Base-by-base conservation (phyloP, 2,888 invertebrate species). In the Embidobia sp. region DNA sequence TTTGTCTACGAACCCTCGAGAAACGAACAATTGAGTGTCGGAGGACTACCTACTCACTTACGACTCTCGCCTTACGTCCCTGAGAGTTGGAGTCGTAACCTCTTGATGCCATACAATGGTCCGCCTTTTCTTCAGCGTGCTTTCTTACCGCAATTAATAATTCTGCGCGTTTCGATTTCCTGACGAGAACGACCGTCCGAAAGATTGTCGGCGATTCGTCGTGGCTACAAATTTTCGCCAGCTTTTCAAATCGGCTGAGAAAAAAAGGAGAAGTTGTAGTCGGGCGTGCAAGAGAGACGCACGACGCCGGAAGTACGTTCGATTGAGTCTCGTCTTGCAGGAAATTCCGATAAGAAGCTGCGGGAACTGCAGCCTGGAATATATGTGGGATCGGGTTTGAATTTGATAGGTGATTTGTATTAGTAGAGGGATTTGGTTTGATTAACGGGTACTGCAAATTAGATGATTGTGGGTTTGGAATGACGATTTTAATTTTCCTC, bases 11-110 rank as follows among this genome's bases (percentile, higher is more conserved):
- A 81, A 82, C 80, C 82, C 83, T 82, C 81, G 80, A 82, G 82
- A 70, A 78, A 76, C 79, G 84, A 84, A 85, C 83, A 85, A 85
- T 85, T 84, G 85, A 85, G 81, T 82, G 79, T 72, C 80, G 80
- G 80, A 82, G 81, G 81, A 84, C 81, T 82, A 81, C 82, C 81
- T 81, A 81, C 81, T 82, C 82, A 80, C 81, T 83, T 80, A 67
- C 72, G 55, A 70, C 72, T 79, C 72, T 77, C 73, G 74, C 74
- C 77, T 78, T 61, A 59, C 74, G 69, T 70, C 70, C 77, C 73
- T 37, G 44, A 46, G 49, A 77, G 69, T 63, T 31, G 77, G 49
- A 80, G 78, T 79, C 79, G 78, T 79, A 80, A 80, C 77, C 79
- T 70, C 74, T 61, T 59, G 67, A 61, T 59, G 49, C 66, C 73